Percentiles rank a stretch among this genome's conserved stretches.
These are phyloP conservation scores for Cyclopterus lumpus DNA, from an alignment of 2,797 vertebrate genomes.

Conservation along the genomic window DNA sequence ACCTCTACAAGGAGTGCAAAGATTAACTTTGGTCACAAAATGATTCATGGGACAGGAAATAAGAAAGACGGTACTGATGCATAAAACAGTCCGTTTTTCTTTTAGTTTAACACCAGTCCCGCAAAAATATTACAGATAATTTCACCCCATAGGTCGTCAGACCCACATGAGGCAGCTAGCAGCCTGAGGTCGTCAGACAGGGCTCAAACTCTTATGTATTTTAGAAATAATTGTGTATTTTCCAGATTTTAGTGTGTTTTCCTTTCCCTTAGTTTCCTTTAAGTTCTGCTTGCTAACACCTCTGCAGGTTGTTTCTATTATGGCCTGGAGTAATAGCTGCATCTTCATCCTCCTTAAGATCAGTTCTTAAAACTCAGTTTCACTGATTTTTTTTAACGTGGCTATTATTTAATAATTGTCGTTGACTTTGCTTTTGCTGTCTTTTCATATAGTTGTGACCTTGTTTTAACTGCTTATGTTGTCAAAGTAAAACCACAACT, in stretches of 20 bases:
- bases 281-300: neutral
- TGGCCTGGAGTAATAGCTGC: too few species aligned
- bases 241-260: neutral
- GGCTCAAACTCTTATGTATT: neutral
- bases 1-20: neutral
- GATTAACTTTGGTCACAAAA: neutral
- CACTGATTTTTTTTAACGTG: neutral
- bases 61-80: neutral
- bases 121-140: constrained; percentile 14
- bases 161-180: constrained; percentile 17
- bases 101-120: neutral
- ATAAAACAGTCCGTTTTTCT: neutral
- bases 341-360: neutral
- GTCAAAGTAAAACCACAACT: neutral
- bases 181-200: constrained; percentile 11
- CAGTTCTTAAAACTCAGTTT: neutral
- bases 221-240: constrained; percentile 8
- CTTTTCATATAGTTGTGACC: neutral
- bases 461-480: neutral
- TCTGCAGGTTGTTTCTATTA: neutral
- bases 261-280: neutral
- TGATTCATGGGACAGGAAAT: neutral
- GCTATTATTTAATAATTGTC: neutral
- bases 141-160: constrained; percentile 23
- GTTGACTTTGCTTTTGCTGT: neutral